A percentile compares a stretch with the other conserved stretches of the same genome.
Conservation (phyloP, 2,888 invertebrate species). For the Ligdia adustata region DNA sequence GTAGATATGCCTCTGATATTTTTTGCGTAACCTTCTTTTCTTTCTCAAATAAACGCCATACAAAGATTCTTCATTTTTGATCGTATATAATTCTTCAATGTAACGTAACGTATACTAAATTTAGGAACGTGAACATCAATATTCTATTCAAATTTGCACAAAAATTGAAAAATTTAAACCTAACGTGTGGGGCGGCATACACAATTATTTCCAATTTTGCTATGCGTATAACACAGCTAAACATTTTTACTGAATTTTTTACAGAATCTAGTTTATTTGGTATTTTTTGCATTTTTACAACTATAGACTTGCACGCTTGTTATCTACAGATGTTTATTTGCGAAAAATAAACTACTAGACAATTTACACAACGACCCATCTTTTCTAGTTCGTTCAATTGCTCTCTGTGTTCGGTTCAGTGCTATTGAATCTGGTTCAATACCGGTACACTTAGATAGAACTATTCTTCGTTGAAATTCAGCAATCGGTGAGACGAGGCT, state of each 20-base stretch:
- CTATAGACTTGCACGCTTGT: background rate
- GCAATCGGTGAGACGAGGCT: conserved; percentile 36
- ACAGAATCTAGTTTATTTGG: conserved; percentile 29
- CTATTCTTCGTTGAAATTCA: conserved; percentile 51
- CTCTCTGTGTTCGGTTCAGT: conserved; percentile 26
- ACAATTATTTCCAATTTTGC: conserved; percentile 42
- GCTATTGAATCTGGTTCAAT: conserved; percentile 48
- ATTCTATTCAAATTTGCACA: conserved; percentile 47
- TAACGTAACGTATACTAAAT: too few relatives aligned
- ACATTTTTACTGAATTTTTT: conserved; percentile 32
- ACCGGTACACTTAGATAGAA: conserved; percentile 47
- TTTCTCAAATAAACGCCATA: too few relatives aligned
- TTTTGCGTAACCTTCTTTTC: too few relatives aligned
- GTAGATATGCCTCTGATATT: too few relatives aligned
- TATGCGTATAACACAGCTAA: conserved; percentile 23
- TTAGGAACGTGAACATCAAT: conserved; percentile 38
- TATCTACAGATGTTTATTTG: background rate
- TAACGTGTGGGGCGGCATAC: conserved; percentile 43
- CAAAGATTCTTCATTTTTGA: too few relatives aligned
- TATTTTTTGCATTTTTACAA: too few relatives aligned
- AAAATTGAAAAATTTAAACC: conserved; percentile 47
- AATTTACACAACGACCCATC: conserved; percentile 6
- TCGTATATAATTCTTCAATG: too few relatives aligned
- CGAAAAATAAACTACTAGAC: conserved; percentile 1
- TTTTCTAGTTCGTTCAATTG: conserved; percentile 45